These are phyloP conservation scores for Chiloscyllium punctatum DNA, from an alignment of 2,797 vertebrate species.

Conservation along the genomic window DNA sequence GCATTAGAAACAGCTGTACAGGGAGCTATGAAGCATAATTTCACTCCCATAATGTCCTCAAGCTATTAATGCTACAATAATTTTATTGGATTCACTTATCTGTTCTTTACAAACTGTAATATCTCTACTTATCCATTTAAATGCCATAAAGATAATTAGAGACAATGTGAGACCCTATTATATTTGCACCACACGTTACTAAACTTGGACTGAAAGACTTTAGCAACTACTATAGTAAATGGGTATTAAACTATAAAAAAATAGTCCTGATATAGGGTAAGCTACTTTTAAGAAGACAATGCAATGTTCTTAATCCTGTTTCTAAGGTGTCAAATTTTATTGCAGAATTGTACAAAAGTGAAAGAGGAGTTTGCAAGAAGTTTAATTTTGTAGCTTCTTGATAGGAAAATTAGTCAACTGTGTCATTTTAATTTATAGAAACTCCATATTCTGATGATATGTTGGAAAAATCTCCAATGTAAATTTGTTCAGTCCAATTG, in stretches of 20 bases:
- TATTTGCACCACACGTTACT: not conserved
- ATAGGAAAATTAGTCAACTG: not conserved
- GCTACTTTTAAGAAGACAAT: not conserved
- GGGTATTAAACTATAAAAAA: not conserved
- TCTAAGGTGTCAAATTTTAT: not conserved
- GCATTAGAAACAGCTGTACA: not conserved
- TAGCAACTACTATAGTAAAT: not conserved
- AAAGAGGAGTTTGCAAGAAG: not conserved
- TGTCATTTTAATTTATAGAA: not conserved
- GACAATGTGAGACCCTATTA: not conserved
- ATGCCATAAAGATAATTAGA: not conserved
- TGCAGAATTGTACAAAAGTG: not conserved
- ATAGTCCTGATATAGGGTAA: not conserved
- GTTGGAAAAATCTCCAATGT: not conserved
- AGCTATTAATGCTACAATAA: not conserved
- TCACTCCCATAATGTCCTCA: not conserved
- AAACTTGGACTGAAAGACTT: not conserved
- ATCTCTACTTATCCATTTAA: constrained; percentile 18
- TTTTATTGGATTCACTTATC: constrained; percentile 20
- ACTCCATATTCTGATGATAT: not conserved
- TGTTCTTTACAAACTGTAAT: constrained; percentile 18
- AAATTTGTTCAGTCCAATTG: not conserved
- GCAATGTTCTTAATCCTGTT: no score
- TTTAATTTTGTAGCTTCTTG: not conserved
- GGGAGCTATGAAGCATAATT: not conserved